Conservation (phyloP, 2,797 vertebrate genomes). For the Peromyscus aztecus region DNA sequence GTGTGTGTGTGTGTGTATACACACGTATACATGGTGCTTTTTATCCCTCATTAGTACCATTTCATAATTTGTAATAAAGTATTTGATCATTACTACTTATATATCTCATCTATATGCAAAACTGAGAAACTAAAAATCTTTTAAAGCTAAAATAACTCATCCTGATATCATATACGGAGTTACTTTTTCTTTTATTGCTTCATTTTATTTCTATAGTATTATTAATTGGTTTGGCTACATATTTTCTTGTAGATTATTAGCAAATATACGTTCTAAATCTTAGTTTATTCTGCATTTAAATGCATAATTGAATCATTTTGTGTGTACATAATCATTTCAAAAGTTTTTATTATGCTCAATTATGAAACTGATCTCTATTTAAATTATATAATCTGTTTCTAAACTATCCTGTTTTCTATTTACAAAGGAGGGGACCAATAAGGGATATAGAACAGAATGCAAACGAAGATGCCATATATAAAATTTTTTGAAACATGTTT, state of each 20-base stretch:
- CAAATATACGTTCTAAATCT: neutral
- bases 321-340: constrained; percentile 47
- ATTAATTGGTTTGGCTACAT: constrained; percentile 3
- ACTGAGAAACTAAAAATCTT: neutral
- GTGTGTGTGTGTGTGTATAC: too few relatives aligned
- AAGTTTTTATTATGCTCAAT: constrained; percentile 64
- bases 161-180: neutral
- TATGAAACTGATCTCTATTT: constrained; percentile 63
- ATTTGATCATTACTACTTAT: constrained; percentile 11
- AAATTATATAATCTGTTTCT: constrained; percentile 51
- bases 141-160: constrained; percentile 4
- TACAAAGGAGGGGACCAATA: constrained; percentile 51
- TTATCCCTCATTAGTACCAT: neutral
- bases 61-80: constrained; percentile 13
- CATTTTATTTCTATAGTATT: constrained; percentile 26
- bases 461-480: constrained; percentile 30
- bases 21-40: neutral
- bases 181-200: neutral
- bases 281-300: constrained; percentile 37
- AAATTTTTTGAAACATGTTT: constrained; percentile 74
- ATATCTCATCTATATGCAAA: constrained; percentile 40
- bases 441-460: neutral
- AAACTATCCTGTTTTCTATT: constrained; percentile 56
- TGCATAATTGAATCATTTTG: constrained; percentile 54
- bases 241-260: constrained; percentile 53